Percentiles rank a stretch among this genome's conserved stretches.
These are phyloP conservation scores for Microtus pennsylvanicus DNA, from an alignment of 2,113 vertebrate species.

Conservation along the genomic window DNA sequence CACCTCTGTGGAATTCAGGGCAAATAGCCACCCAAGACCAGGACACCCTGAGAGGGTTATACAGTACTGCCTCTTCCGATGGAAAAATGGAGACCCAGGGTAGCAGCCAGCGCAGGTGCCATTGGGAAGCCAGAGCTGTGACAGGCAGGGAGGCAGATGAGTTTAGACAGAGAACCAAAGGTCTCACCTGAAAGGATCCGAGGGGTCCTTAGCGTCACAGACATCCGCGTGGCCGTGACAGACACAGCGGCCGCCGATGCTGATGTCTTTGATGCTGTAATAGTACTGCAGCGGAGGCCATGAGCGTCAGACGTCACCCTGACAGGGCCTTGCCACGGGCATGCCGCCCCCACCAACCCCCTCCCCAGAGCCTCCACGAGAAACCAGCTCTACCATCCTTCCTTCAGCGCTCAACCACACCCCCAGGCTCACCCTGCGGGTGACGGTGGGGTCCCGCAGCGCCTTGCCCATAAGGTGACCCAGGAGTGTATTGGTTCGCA, in stretches of 20 bases:
- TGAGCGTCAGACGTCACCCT: background rate
- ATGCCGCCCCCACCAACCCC: fast-evolving
- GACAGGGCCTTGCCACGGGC: background rate
- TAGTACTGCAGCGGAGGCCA: conserved; percentile 90
- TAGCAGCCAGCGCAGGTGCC: fast-evolving
- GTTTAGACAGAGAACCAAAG: fast-evolving
- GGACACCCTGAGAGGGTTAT: background rate
- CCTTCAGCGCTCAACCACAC: fast-evolving
- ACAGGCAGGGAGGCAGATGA: background rate
- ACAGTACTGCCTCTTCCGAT: fast-evolving
- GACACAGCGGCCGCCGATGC: conserved; percentile 97
- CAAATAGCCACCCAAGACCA: background rate
- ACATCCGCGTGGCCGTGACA: conserved; percentile 97
- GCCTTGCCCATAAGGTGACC: conserved; percentile 99
- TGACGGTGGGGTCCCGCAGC: conserved; percentile 97
- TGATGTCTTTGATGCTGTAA: conserved; percentile 99
- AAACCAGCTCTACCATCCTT: fast-evolving
- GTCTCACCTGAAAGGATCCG: conserved; percentile 94
- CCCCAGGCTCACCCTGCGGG: conserved; percentile 91
- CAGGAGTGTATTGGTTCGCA: conserved; percentile 97
- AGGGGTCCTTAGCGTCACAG: conserved; percentile 93
- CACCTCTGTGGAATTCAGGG: background rate
- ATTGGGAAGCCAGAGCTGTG: fast-evolving
- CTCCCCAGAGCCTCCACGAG: background rate
- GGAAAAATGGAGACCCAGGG: background rate